Percentiles rank a stretch among this genome's conserved stretches.
Evolutionary conservation across 2,888 invertebrate species (phyloP).

Genomic region (Nomada lathburiana): DNA sequence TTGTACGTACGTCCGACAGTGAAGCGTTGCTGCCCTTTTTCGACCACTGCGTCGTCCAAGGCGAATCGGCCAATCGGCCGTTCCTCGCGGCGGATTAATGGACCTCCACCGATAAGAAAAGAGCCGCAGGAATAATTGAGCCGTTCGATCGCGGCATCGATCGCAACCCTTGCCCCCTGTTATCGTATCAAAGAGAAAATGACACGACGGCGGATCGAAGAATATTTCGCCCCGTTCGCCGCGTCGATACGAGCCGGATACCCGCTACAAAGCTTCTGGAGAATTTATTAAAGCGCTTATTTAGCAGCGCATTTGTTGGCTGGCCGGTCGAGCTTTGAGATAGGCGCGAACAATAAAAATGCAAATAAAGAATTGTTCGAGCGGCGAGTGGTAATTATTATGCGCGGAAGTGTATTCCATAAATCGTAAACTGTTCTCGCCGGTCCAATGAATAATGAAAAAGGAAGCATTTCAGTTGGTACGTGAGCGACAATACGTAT

Average conservation of each 20-base stretch:
- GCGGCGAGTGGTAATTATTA: conserved; percentile 48
- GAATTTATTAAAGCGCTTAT: conserved; percentile 58
- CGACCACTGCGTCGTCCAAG: conserved; percentile 5
- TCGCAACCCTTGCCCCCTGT: neutral
- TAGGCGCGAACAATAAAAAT: conserved; percentile 56
- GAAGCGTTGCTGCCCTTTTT: conserved; percentile 45
- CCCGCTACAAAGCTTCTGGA: neutral
- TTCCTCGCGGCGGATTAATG: conserved; percentile 15
- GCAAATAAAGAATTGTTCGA: conserved; percentile 61
- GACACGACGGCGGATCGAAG: neutral
- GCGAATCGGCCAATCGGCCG: neutral
- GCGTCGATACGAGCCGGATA: neutral
- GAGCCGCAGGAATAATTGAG: neutral
- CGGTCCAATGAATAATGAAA: conserved; percentile 39
- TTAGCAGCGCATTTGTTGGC: conserved; percentile 44
- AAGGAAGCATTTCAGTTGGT: conserved; percentile 26
- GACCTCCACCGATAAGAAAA: neutral
- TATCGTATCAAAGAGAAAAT: neutral
- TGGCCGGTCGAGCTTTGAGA: conserved; percentile 24
- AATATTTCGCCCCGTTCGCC: conserved; percentile 6
- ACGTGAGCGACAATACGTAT: conserved; percentile 29
- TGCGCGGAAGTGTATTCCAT: conserved; percentile 52
- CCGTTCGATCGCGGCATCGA: neutral
- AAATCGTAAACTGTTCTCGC: conserved; percentile 36
- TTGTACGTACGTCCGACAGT: conserved; percentile 34